Conservation (phyloP, 2,888 invertebrate genomes). For the Bembecia ichneumoniformis region DNA sequence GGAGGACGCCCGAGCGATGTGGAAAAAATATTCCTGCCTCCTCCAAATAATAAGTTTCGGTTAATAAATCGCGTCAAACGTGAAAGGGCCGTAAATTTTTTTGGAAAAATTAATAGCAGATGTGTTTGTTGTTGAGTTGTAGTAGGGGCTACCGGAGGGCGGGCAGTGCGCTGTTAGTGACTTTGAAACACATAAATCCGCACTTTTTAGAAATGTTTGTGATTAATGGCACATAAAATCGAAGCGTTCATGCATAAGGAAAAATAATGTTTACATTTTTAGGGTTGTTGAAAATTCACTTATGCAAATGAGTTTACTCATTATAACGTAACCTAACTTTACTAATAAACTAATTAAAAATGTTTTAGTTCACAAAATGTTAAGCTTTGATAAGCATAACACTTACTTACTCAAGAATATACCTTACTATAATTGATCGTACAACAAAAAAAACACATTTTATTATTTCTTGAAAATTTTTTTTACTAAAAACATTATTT, state of each 20-base stretch:
- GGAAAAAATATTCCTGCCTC: constrained; percentile 52
- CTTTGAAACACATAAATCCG: constrained; percentile 66
- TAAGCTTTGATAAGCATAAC: too few relatives aligned
- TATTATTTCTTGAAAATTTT: too few relatives aligned
- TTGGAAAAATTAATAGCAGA: constrained; percentile 63
- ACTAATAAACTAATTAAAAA: too few relatives aligned
- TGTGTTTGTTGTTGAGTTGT: constrained; percentile 67
- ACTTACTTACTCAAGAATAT: too few relatives aligned
- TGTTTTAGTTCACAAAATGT: too few relatives aligned
- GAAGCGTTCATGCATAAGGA: constrained; percentile 43
- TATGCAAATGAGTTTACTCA: too few relatives aligned
- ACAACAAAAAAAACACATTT: too few relatives aligned
- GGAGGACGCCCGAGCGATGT: constrained; percentile 35
- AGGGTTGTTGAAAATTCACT: constrained; percentile 5
- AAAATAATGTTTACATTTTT: constrained; percentile 42
- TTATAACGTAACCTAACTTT: too few relatives aligned
- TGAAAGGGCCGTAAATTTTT: constrained; percentile 57
- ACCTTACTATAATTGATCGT: too few relatives aligned
- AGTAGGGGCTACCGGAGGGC: constrained; percentile 30
- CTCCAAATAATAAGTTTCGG: constrained; percentile 63
- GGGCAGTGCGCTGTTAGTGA: constrained; percentile 45
- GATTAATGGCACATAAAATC: constrained; percentile 65
- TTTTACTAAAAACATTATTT: too few relatives aligned
- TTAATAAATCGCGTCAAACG: constrained; percentile 62
- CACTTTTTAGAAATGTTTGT: constrained; percentile 55